Evolutionary conservation across 2,888 invertebrate species (phyloP).

Genomic region (Coenonympha arcania): DNA sequence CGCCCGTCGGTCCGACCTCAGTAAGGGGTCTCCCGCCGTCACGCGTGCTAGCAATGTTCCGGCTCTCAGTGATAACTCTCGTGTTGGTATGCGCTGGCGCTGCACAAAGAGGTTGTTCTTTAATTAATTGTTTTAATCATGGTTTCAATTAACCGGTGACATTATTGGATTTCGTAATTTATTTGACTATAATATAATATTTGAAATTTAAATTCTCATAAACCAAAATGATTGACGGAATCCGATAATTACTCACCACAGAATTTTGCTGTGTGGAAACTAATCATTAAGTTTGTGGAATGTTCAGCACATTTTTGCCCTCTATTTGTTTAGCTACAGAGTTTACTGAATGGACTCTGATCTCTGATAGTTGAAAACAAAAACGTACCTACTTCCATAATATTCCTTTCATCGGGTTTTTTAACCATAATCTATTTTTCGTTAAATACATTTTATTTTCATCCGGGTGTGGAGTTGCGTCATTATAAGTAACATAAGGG

Average conservation of each 20-base stretch:
- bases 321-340: not conserved
- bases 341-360: not conserved
- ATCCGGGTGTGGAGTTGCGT: not conserved
- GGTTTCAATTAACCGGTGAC: slow-evolving; percentile 29
- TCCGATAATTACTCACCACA: not conserved
- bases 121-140: slow-evolving; percentile 31
- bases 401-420: not conserved
- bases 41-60: slow-evolving; percentile 32
- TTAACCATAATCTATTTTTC: not conserved
- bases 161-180: slow-evolving; percentile 27
- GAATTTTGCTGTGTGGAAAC: slow-evolving; percentile 37
- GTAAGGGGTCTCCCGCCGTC: not conserved
- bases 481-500: not conserved
- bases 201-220: slow-evolving; percentile 8
- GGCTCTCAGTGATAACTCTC: slow-evolving; percentile 38
- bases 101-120: slow-evolving; percentile 46
- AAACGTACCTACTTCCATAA: no score
- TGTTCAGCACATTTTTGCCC: slow-evolving; percentile 16
- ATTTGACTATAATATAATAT: not conserved
- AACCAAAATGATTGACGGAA: slow-evolving; percentile 19
- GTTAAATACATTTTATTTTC: not conserved
- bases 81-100: slow-evolving; percentile 43
- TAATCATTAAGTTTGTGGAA: slow-evolving; percentile 30
- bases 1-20: slow-evolving; percentile 22
- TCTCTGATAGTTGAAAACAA: not conserved